Evolutionary conservation across 2,113 vertebrate genomes (phyloP).

Genomic region (Oreotragus oreotragus): DNA sequence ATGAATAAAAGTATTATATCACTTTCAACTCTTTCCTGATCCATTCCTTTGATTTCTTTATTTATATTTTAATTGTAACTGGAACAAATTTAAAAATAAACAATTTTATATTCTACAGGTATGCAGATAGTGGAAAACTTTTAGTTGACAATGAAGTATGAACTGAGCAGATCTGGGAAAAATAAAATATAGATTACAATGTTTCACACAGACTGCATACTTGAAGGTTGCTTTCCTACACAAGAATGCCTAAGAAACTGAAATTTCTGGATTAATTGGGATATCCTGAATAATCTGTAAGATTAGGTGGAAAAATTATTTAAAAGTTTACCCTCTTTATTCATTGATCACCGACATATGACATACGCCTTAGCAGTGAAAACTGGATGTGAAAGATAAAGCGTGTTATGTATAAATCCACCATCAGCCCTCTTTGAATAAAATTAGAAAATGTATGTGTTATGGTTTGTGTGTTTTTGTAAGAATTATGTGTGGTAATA

Average conservation of each 20-base stretch:
- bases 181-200: background rate
- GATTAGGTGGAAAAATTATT: background rate
- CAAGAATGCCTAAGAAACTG: background rate
- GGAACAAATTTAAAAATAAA: background rate
- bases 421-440: background rate
- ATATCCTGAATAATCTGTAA: background rate
- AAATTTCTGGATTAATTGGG: background rate
- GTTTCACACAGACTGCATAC: background rate
- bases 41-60: background rate
- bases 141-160: background rate
- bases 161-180: background rate
- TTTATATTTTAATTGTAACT: background rate
- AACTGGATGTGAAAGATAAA: background rate
- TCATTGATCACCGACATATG: background rate
- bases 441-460: background rate
- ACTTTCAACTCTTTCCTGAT: background rate
- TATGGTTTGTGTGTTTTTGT: background rate
- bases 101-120: background rate
- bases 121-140: background rate
- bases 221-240: background rate
- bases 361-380: background rate
- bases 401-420: background rate
- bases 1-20: background rate
- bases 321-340: background rate
- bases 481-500: background rate